phyloP scores from a whole-genome alignment of 2,888 invertebrate species.

The Pycnomerus fuliginosus region DNA sequence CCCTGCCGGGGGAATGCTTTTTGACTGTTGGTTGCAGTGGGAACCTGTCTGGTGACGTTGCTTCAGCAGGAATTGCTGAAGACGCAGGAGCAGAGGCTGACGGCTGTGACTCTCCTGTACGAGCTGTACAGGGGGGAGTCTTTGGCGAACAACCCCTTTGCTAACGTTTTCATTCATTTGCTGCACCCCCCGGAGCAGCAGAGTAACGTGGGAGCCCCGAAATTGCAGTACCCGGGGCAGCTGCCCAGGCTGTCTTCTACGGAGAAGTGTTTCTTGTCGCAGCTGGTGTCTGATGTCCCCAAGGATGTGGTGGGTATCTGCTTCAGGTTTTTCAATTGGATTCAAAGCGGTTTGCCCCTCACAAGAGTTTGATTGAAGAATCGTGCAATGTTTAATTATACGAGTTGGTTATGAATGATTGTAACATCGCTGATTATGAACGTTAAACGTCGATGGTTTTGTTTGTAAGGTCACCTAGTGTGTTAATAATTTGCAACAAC shows the following conservation, averaged over 20 bases:
- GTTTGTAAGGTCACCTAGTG: too few relatives aligned
- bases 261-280: constrained; percentile 73
- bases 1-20: too few relatives aligned
- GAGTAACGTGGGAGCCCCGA: constrained; percentile 50
- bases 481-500: too few relatives aligned
- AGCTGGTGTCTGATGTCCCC: constrained; percentile 64
- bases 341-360: too few relatives aligned
- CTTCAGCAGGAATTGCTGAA: constrained; percentile 70
- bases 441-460: too few relatives aligned
- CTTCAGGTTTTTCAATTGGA: too few relatives aligned
- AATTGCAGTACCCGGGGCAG: constrained; percentile 56
- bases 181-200: constrained; percentile 54
- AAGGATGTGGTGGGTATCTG: constrained; percentile 65
- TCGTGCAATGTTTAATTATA: too few relatives aligned
- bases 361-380: too few relatives aligned
- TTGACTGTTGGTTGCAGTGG: constrained; percentile 60
- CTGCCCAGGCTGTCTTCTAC: constrained; percentile 59
- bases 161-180: constrained; percentile 67
- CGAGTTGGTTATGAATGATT: too few relatives aligned
- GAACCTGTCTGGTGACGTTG: constrained; percentile 61
- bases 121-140: constrained; percentile 71
- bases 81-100: constrained; percentile 66
- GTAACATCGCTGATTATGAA: too few relatives aligned
- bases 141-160: constrained; percentile 69
- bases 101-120: constrained; percentile 67